Percentiles rank a stretch among this genome's conserved stretches.
These are phyloP conservation scores for Ips nitidus DNA, from an alignment of 1,140 invertebrate genomes.

Conservation along the genomic window DNA sequence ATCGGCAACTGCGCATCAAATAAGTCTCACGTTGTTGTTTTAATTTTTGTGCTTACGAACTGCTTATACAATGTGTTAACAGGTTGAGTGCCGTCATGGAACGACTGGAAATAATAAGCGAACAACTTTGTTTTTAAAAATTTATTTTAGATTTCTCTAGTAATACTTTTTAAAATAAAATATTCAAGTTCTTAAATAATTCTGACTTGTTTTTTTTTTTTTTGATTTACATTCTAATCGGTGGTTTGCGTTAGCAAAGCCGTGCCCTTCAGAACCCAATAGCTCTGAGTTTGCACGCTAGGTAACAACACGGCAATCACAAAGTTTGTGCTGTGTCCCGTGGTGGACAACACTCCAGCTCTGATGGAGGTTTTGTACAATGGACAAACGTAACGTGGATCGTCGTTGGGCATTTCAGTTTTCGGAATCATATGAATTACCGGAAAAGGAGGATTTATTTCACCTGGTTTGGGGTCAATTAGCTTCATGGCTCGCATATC, in stretches of 20 bases:
- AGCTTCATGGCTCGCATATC: conserved; percentile 65
- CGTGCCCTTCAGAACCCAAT: conserved; percentile 85
- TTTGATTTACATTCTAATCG: conserved; percentile 47
- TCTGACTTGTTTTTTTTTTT: no score
- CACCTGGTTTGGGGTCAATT: conserved; percentile 73
- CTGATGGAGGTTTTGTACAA: conserved; percentile 84
- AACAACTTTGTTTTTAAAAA: no score
- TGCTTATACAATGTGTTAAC: no score
- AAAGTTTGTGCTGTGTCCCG: conserved; percentile 88
- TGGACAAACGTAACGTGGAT: conserved; percentile 71
- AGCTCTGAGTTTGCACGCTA: conserved; percentile 62
- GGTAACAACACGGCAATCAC: conserved; percentile 77
- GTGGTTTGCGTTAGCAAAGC: conserved; percentile 78
- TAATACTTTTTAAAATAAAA: no score
- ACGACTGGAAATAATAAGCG: no score
- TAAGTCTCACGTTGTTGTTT: no score
- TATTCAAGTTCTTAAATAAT: no score
- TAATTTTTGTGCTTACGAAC: no score
- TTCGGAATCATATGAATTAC: conserved; percentile 74
- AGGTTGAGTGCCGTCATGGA: no score
- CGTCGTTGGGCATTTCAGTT: conserved; percentile 60
- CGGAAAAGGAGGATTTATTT: conserved; percentile 76
- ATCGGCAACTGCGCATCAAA: conserved; percentile 30
- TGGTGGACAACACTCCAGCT: conserved; percentile 82
- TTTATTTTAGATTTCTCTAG: no score